Evolutionary conservation across 2,797 vertebrate species (phyloP), one percentile per base, ranked within the genome.

Genomic region (Pipistrellus nathusii): DNA sequence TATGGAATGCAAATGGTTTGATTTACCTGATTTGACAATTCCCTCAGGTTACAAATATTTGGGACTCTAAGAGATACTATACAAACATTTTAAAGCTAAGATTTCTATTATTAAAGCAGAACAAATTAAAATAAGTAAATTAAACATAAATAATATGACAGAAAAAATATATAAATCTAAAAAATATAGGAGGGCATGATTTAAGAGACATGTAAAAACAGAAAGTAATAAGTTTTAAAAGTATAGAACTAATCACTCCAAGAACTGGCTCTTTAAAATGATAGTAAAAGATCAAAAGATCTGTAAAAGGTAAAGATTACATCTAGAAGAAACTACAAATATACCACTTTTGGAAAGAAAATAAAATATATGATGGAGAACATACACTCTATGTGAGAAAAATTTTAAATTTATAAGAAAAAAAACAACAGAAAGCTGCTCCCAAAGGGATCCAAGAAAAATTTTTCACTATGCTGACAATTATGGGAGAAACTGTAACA

Each of bases 41-140:
- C 18, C 38, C 20, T 66, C 44, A 3, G 14, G 12, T 66, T n/a
- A 18, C 55, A n/a, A 87, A 64, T 23, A 59, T 73, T 17, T 72
- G 10, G n/a, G 62, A 77, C 30, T 48, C 73, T 72, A 41, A 10
- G 14, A 8, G 17, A 71, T 12, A 82, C 38, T 32, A 48, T 27
- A 44, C 13, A 88, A 83, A 88, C 53, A 20, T 41, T 78, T 73
- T 44, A 48, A 76, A 82, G 66, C 25, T 68, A 55, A 88, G n/a
- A 64, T 72, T 64, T 71, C 10, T 83, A 17, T 77, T 85, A 77
- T 88, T 84, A 85, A 85, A 82, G 14, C 32, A 21, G 12, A 85
- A 88, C 23, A 90, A 59, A 85, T 80, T 32, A 46, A 95, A 95
- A 84, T n/a, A 90, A 87, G n/a, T 25, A 4, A 93, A 90, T 62